phyloP scores from a whole-genome alignment of 2,888 invertebrate genomes.

The Girardia tigrina region DNA sequence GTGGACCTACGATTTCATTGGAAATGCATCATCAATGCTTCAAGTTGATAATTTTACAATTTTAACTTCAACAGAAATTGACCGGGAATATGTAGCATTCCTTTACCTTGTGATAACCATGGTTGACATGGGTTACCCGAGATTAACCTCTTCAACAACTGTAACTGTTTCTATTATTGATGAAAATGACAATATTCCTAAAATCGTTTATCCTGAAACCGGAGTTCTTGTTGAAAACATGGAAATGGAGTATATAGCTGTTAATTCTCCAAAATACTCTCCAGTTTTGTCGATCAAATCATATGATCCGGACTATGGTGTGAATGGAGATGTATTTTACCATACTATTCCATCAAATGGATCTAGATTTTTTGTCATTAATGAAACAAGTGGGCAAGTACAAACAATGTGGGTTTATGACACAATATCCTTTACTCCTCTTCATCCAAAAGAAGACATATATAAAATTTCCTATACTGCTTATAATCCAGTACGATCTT shows the following conservation, averaged over 20 bases:
- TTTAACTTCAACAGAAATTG: background rate
- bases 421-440: background rate
- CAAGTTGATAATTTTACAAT: background rate
- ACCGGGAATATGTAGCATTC: background rate
- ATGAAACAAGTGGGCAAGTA: background rate
- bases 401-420: background rate
- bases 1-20: background rate
- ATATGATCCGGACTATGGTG: background rate
- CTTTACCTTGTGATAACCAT: background rate
- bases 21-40: constrained; percentile 3
- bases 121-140: constrained; percentile 12
- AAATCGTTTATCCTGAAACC: background rate
- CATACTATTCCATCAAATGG: constrained; percentile 5
- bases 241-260: background rate
- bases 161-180: background rate
- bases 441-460: background rate
- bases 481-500: background rate
- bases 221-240: background rate
- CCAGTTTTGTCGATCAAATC: background rate
- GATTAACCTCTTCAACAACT: background rate
- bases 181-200: constrained; percentile 4
- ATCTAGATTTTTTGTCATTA: background rate
- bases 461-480: background rate
- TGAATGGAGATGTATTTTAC: background rate
- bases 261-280: background rate